These are phyloP conservation scores for Antitype chi DNA, from an alignment of 2,888 invertebrate species.

Conservation along the genomic window DNA sequence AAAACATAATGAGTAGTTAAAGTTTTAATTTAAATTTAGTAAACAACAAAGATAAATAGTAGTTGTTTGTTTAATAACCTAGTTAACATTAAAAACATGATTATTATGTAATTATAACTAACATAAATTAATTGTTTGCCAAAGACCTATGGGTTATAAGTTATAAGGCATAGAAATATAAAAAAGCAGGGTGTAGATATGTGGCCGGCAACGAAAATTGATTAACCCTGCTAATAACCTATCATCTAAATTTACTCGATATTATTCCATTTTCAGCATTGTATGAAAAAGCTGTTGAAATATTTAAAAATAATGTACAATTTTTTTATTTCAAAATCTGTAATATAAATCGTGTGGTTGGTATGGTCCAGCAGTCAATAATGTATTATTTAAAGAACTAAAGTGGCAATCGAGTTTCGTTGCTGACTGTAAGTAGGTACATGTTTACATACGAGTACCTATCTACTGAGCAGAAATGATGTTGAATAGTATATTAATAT, in stretches of 20 bases:
- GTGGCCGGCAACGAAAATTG: background rate
- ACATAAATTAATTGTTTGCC: no score
- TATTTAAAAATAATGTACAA: background rate
- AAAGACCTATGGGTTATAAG: no score
- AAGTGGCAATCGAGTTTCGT: slow-evolving; percentile 1
- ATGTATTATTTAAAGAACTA: background rate
- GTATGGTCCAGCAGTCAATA: no score
- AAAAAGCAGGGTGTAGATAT: background rate
- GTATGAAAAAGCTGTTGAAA: background rate
- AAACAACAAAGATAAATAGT: slow-evolving; percentile 20
- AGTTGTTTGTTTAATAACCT: slow-evolving; percentile 12
- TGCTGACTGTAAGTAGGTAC: no score
- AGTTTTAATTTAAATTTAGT: slow-evolving; percentile 10
- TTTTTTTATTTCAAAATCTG: background rate
- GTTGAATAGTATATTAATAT: background rate
- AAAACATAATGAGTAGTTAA: slow-evolving; percentile 12
- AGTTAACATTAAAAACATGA: slow-evolving; percentile 18
- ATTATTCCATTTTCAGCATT: background rate
- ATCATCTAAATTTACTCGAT: background rate
- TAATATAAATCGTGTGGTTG: no score
- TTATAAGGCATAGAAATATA: no score
- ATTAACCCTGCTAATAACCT: background rate
- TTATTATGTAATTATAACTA: slow-evolving; percentile 10
- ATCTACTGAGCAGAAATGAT: background rate
- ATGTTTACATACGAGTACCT: no score